Evolutionary conservation across 1,140 invertebrate genomes (phyloP).

Genomic region (Ctenoplectra terminalis): DNA sequence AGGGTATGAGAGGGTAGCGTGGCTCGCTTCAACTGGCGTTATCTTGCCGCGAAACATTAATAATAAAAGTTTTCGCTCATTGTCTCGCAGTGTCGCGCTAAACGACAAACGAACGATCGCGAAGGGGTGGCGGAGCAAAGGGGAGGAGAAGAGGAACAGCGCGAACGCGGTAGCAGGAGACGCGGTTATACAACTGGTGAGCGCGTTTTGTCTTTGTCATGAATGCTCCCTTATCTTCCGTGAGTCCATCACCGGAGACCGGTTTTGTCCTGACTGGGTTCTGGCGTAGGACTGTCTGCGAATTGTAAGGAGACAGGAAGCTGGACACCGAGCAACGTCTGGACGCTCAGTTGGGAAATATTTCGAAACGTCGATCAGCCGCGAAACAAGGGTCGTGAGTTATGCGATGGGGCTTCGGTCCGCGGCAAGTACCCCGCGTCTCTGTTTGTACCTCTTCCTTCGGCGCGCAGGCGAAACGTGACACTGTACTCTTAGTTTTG

Average conservation of each 20-base stretch:
- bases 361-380: conserved; percentile 76
- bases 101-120: conserved; percentile 58
- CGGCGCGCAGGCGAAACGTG: neutral
- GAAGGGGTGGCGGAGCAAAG: conserved; percentile 1
- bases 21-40: conserved; percentile 54
- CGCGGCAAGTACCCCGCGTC: conserved; percentile 40
- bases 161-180: conserved; percentile 34
- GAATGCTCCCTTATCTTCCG: conserved; percentile 81
- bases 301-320: conserved; percentile 82
- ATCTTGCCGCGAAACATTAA: conserved; percentile 73
- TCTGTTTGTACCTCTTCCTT: conserved; percentile 6
- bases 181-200: conserved; percentile 26
- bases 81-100: conserved; percentile 57
- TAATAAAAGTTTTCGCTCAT: conserved; percentile 73
- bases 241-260: conserved; percentile 78
- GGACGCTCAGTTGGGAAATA: conserved; percentile 75
- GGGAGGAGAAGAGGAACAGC: conserved; percentile 36
- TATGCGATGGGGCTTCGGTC: conserved; percentile 46
- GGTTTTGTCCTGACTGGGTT: conserved; percentile 72
- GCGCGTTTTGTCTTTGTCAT: conserved; percentile 81
- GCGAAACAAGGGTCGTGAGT: conserved; percentile 68
- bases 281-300: conserved; percentile 74
- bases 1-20: neutral
- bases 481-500: neutral
- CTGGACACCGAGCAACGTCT: conserved; percentile 76